Percentiles rank a stretch among this genome's conserved stretches.
phyloP scores from a whole-genome alignment of 2,113 vertebrate genomes.

The Ictidomys tridecemlineatus region DNA sequence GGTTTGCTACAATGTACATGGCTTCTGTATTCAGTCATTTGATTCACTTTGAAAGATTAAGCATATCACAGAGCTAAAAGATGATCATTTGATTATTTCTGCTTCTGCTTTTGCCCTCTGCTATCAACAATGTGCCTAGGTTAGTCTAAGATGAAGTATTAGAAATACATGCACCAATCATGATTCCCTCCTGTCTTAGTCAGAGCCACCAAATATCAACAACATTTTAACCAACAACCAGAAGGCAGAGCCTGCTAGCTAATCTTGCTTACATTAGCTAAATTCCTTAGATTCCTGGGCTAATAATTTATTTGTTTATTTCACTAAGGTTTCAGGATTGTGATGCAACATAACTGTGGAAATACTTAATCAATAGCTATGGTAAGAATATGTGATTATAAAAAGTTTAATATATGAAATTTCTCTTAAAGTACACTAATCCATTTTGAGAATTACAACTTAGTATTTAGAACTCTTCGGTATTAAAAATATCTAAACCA shows the following conservation, averaged over 20 bases:
- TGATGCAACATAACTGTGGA: background rate
- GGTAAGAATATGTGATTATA: background rate
- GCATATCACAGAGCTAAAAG: background rate
- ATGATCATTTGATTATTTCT: background rate
- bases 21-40: background rate
- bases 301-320: background rate
- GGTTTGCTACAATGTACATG: background rate
- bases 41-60: background rate
- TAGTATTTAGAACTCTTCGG: background rate
- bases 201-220: background rate
- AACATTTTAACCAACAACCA: background rate
- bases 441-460: background rate
- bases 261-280: background rate
- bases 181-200: background rate
- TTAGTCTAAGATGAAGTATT: background rate
- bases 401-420: background rate
- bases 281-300: background rate
- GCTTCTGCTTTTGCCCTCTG: background rate
- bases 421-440: background rate
- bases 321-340: background rate
- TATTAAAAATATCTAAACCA: background rate
- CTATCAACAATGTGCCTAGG: fast-evolving
- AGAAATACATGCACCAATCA: background rate
- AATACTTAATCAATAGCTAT: background rate
- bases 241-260: background rate